These are phyloP conservation scores for Neosilurus hyrtlii DNA, from an alignment of 2,797 vertebrate species.

Conservation along the genomic window DNA sequence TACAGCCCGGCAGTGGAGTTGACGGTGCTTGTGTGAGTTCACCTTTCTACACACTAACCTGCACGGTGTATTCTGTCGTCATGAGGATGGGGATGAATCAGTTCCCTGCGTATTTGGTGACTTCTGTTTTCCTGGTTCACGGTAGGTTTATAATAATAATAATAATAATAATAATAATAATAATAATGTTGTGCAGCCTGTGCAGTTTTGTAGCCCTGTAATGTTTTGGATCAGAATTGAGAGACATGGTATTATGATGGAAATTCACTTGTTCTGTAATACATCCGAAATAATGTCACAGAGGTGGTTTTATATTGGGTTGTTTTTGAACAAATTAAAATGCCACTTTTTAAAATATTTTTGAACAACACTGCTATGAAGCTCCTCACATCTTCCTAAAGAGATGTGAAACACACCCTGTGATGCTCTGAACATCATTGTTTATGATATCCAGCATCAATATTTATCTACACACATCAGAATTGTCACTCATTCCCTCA, in stretches of 20 bases:
- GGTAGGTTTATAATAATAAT: slow-evolving; percentile 37
- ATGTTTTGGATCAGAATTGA: background rate
- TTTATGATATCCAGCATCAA: background rate
- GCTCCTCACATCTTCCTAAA: background rate
- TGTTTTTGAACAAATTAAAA: background rate
- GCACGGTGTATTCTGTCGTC: background rate
- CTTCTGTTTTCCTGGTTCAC: slow-evolving; percentile 39
- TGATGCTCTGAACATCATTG: background rate
- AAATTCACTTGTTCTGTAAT: background rate
- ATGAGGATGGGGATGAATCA: slow-evolving; percentile 32
- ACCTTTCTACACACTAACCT: background rate
- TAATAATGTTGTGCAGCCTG: background rate
- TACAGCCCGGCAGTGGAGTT: background rate
- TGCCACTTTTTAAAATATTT: background rate
- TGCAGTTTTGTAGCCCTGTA: background rate
- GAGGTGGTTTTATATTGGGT: background rate
- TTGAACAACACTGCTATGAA: background rate
- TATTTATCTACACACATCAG: background rate
- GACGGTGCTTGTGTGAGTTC: background rate
- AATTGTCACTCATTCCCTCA: too few species aligned
- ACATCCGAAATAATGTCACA: background rate
- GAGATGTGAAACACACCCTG: background rate
- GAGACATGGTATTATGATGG: background rate
- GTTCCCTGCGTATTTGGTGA: slow-evolving; percentile 35
- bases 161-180: too few species aligned